Conservation (phyloP, 2,113 vertebrate genomes). For the Microtus montanus region DNA sequence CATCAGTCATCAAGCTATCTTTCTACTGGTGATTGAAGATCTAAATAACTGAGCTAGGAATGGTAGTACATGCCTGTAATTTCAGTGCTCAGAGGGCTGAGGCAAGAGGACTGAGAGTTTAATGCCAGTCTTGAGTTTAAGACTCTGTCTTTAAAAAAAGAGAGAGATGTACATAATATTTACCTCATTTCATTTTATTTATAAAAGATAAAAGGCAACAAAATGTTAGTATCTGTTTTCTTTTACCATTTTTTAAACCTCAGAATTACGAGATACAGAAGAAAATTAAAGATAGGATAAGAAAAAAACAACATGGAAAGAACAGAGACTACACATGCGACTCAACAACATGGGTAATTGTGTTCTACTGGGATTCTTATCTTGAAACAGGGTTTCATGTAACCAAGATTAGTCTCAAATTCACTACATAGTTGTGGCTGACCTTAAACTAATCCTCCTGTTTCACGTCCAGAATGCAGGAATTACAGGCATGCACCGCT, state of each 20-base stretch:
- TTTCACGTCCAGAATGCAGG: not conserved
- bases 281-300: conserved; percentile 16
- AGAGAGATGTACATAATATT: not conserved
- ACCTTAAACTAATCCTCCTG: not conserved
- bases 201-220: conserved; percentile 40
- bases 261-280: not conserved
- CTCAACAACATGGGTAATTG: conserved; percentile 16
- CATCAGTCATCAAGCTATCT: not conserved
- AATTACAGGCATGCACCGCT: not conserved
- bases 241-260: conserved; percentile 49
- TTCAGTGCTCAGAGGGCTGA: not conserved
- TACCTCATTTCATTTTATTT: conserved; percentile 35
- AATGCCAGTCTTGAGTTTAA: not conserved
- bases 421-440: not conserved
- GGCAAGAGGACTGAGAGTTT: not conserved
- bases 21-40: not conserved
- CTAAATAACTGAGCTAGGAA: not conserved
- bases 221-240: conserved; percentile 41
- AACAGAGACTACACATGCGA: not conserved
- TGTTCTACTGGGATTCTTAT: not conserved
- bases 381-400: not conserved
- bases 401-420: not conserved
- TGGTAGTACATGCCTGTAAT: no score
- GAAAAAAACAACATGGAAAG: conserved; percentile 8
- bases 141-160: not conserved